Conservation (phyloP, 2,888 invertebrate genomes). For the Tinea trinotella region DNA sequence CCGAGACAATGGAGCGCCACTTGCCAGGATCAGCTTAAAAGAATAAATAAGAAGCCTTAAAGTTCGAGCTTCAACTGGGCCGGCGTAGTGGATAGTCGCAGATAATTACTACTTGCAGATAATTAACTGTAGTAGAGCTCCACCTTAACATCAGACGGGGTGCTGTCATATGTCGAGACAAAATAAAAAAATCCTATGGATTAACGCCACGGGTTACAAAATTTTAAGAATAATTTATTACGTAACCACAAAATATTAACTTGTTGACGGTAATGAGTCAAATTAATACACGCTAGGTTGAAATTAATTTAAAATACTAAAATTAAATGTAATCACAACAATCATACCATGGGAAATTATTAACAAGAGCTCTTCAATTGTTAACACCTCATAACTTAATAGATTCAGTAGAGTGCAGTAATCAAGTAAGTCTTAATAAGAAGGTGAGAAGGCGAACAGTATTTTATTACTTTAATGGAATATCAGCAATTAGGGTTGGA, state of each 20-base stretch:
- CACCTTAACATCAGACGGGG: too few species aligned
- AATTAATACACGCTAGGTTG: not conserved
- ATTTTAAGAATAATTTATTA: too few species aligned
- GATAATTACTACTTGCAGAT: too few species aligned
- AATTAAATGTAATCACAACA: not conserved
- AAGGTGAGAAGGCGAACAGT: conserved; percentile 60
- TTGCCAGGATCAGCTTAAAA: too few species aligned
- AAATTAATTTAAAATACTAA: not conserved
- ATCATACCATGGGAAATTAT: not conserved
- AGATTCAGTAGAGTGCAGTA: conserved; percentile 58
- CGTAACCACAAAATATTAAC: not conserved
- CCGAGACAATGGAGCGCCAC: too few species aligned
- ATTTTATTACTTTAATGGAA: conserved; percentile 69
- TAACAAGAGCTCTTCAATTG: conserved; percentile 31
- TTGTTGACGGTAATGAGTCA: not conserved
- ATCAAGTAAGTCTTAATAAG: conserved; percentile 56
- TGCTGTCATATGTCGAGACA: too few species aligned
- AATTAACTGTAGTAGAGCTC: too few species aligned
- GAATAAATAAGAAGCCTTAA: too few species aligned
- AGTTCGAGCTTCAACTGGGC: too few species aligned
- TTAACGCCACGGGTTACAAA: too few species aligned
- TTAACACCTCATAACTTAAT: conserved; percentile 57
- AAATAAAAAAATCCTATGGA: too few species aligned
- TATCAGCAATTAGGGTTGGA: conserved; percentile 64
- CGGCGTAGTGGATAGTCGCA: too few species aligned